Evolutionary conservation across 2,888 invertebrate species (phyloP).

Genomic region (Drosophila mimetica): DNA sequence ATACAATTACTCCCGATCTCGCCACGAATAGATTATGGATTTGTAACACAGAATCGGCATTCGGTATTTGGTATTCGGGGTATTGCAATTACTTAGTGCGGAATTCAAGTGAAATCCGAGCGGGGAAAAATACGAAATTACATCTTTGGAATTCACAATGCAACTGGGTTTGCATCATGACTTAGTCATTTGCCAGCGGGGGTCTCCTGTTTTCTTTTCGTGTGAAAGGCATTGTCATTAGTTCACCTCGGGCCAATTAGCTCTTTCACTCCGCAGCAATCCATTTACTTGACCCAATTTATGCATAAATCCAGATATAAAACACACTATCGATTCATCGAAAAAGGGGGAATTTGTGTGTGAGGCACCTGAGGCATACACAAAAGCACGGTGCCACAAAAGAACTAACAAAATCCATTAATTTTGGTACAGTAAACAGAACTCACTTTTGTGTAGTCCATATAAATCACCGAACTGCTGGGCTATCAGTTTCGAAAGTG

Average conservation of each 20-base stretch:
- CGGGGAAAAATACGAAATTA: conserved; percentile 14
- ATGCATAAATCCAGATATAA: conserved; percentile 17
- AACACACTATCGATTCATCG: conserved; percentile 52
- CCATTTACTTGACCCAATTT: conserved; percentile 32
- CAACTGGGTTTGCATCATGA: conserved; percentile 35
- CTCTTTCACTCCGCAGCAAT: conserved; percentile 1
- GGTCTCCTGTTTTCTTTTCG: conserved; percentile 19
- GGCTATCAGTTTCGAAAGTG: conserved; percentile 31
- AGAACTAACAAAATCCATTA: conserved; percentile 61
- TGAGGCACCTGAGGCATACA: conserved; percentile 32
- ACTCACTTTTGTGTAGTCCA: conserved; percentile 15
- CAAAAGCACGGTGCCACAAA: conserved; percentile 23
- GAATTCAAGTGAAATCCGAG: conserved; percentile 17
- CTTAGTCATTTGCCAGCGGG: conserved; percentile 48
- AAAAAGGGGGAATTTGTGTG: conserved; percentile 6
- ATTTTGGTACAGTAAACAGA: conserved; percentile 59
- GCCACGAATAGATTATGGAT: conserved; percentile 22
- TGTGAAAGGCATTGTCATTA: conserved; percentile 53
- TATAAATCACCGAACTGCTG: conserved; percentile 12
- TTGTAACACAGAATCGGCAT: too few species aligned
- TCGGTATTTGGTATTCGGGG: conserved; percentile 19
- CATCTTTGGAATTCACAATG: conserved; percentile 44
- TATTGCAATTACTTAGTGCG: conserved; percentile 30
- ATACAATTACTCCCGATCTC: conserved; percentile 15
- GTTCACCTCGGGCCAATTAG: conserved; percentile 25